These are phyloP conservation scores for Ophioninae sp. DNA, from an alignment of 2,888 invertebrate species.

Conservation along the genomic window DNA sequence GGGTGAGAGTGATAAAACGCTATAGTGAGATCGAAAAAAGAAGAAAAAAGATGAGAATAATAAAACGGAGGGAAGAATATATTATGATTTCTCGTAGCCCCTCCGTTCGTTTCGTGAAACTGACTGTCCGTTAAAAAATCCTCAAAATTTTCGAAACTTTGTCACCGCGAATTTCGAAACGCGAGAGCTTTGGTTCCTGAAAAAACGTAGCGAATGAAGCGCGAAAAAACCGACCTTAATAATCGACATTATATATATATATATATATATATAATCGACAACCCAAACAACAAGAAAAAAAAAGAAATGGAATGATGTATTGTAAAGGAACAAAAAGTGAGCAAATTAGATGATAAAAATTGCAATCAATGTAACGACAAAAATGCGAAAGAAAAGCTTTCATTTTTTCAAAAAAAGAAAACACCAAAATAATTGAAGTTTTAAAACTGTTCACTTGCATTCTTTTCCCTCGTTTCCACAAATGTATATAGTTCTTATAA, in stretches of 20 bases:
- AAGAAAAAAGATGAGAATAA: slow-evolving; percentile 47
- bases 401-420: slow-evolving; percentile 39
- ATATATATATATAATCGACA: slow-evolving; percentile 59
- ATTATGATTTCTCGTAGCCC: slow-evolving; percentile 15
- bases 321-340: slow-evolving; percentile 19
- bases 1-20: slow-evolving; percentile 43
- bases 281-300: slow-evolving; percentile 14
- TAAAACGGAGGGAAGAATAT: slow-evolving; percentile 51
- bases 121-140: slow-evolving; percentile 18
- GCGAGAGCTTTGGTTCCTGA: slow-evolving; percentile 24
- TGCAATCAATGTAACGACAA: slow-evolving; percentile 15
- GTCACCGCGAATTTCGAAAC: slow-evolving; percentile 10
- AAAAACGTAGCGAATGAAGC: slow-evolving; percentile 28
- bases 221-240: slow-evolving; percentile 54
- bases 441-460: slow-evolving; percentile 60
- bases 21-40: slow-evolving; percentile 30
- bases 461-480: slow-evolving; percentile 67
- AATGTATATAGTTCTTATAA: slow-evolving; percentile 69
- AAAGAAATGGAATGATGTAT: slow-evolving; percentile 30
- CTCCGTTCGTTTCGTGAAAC: slow-evolving; percentile 24
- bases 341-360: slow-evolving; percentile 33
- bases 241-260: no score
- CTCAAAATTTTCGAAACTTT: slow-evolving; percentile 28
- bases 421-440: slow-evolving; percentile 71
- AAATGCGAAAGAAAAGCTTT: slow-evolving; percentile 25